Conservation (phyloP, 2,888 invertebrate species). For the Nudaria mundana region DNA sequence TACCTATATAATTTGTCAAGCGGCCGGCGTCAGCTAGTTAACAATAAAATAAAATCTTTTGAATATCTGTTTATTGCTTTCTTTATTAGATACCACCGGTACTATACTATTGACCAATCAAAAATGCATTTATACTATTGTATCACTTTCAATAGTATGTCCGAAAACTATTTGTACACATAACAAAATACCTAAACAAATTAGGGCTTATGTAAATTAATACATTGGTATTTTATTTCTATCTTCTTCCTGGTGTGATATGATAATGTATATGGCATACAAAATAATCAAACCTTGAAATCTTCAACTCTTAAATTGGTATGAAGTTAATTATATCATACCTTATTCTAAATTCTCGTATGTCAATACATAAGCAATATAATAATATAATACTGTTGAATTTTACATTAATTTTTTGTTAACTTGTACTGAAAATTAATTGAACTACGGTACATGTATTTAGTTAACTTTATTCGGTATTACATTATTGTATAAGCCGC, state of each 20-base stretch:
- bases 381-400: too few relatives aligned
- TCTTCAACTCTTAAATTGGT: neutral
- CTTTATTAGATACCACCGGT: constrained; percentile 73
- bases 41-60: constrained; percentile 32
- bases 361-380: constrained; percentile 53
- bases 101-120: constrained; percentile 71
- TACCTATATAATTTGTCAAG: too few relatives aligned
- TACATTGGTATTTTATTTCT: constrained; percentile 47
- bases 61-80: constrained; percentile 55
- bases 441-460: neutral
- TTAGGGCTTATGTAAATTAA: constrained; percentile 35
- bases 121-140: constrained; percentile 68
- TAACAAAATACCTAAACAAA: constrained; percentile 54
- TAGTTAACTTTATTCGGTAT: too few relatives aligned
- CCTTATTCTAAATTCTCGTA: constrained; percentile 40
- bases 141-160: constrained; percentile 62
- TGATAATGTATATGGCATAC: constrained; percentile 15
- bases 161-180: constrained; percentile 71
- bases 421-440: constrained; percentile 1
- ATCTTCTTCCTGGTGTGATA: constrained; percentile 60
- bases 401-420: too few relatives aligned
- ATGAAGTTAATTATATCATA: constrained; percentile 19
- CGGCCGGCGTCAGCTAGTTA: too few relatives aligned
- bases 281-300: constrained; percentile 15
- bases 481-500: too few relatives aligned